Percentiles rank a stretch among this genome's conserved stretches.
Evolutionary conservation across 2,888 invertebrate species (phyloP).

Genomic region (Panzeria rudis): DNA sequence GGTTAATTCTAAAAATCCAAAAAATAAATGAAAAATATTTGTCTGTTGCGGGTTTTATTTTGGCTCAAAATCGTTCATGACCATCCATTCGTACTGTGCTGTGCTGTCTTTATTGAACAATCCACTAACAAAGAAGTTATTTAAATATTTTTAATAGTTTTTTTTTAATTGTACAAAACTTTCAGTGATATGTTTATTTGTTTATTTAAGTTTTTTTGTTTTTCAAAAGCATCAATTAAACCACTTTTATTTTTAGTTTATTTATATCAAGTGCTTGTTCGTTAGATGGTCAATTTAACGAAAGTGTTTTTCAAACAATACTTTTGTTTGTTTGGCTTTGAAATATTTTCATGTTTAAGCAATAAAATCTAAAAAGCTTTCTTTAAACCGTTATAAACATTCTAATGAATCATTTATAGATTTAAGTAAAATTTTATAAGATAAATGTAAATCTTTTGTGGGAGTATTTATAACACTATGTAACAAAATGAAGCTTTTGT

Average conservation of each 20-base stretch:
- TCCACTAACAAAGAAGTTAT: not conserved
- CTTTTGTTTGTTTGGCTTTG: slow-evolving; percentile 37
- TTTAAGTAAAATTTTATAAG: not conserved
- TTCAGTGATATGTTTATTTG: slow-evolving; percentile 49
- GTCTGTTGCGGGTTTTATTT: slow-evolving; percentile 20
- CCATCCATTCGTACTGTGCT: not conserved
- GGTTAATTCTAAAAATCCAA: slow-evolving; percentile 52
- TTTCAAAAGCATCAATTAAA: slow-evolving; percentile 51
- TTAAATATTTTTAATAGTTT: not conserved
- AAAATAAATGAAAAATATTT: slow-evolving; percentile 8
- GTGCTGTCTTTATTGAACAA: not conserved
- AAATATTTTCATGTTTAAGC: not conserved
- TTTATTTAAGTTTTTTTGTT: slow-evolving; percentile 48
- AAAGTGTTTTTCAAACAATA: slow-evolving; percentile 56
- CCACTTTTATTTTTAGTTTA: slow-evolving; percentile 49
- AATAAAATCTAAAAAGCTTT: slow-evolving; percentile 15
- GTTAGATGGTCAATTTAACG: slow-evolving; percentile 30
- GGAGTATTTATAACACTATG: no score
- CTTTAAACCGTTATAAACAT: not conserved
- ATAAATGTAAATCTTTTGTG: not conserved
- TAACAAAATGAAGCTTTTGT: no score
- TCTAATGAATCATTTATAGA: not conserved
- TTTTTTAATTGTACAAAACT: slow-evolving; percentile 6
- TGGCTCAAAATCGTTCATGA: slow-evolving; percentile 16
- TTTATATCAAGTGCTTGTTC: slow-evolving; percentile 24